Evolutionary conservation across 2,113 vertebrate species (phyloP).

Genomic region (Bubalus kerabau): DNA sequence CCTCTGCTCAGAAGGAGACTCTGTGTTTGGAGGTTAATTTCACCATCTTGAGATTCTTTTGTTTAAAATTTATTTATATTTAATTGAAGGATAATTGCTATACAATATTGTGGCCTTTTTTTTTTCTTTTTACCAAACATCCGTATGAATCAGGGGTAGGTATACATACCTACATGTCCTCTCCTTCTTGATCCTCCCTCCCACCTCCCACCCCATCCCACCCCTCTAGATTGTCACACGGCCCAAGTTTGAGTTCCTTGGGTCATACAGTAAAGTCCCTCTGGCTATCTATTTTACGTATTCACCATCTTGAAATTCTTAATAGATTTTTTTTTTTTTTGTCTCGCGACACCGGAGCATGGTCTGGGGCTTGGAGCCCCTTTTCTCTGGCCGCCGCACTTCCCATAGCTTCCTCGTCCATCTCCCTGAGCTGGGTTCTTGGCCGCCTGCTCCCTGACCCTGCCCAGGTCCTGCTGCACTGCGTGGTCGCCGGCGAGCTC

Average conservation of each 20-base stretch:
- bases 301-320: not conserved
- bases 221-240: not conserved
- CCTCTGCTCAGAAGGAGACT: not conserved
- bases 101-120: not conserved
- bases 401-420: not conserved
- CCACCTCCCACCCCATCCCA: not conserved
- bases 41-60: not conserved
- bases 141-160: not conserved
- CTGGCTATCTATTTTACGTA: not conserved
- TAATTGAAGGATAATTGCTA: not conserved
- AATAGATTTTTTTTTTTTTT: not conserved
- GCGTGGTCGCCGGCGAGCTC: not conserved
- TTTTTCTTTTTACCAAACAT: not conserved
- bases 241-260: not conserved
- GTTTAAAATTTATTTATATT: not conserved
- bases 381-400: not conserved
- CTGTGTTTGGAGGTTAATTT: no score
- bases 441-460: not conserved
- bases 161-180: not conserved
- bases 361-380: not conserved
- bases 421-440: not conserved
- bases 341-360: not conserved
- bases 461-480: accelerated
- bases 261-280: not conserved
- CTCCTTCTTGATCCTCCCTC: not conserved